Percentiles rank a stretch among this genome's conserved stretches.
These are phyloP conservation scores for Donacobius atricapilla DNA, from an alignment of 2,113 vertebrate species.

Conservation along the genomic window DNA sequence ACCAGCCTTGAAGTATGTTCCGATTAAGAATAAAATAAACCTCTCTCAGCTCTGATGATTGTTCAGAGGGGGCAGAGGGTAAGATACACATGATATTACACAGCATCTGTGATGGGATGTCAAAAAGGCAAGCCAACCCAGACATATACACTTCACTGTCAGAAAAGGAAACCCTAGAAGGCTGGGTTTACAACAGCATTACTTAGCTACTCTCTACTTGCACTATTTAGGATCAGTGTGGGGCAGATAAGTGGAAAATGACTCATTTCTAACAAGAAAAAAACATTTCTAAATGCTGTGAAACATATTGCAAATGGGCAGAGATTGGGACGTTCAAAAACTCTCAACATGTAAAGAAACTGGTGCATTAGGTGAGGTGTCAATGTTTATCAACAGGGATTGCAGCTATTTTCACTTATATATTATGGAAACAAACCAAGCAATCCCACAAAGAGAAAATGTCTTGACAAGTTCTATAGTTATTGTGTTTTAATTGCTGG, in stretches of 20 bases:
- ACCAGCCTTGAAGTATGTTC: background rate
- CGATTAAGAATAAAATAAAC: background rate
- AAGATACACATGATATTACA: background rate
- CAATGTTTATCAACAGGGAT: background rate
- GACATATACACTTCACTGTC: accelerated
- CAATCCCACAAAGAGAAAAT: background rate
- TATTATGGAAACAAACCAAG: background rate
- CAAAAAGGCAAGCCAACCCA: background rate
- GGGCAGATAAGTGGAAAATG: background rate
- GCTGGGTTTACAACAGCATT: background rate
- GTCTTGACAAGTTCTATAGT: background rate
- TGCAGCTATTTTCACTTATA: background rate
- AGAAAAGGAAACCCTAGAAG: background rate
- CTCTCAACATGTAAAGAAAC: background rate
- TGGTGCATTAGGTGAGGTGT: background rate
- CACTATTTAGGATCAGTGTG: background rate
- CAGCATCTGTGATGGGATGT: background rate
- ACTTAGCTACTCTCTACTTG: background rate
- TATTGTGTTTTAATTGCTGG: constrained; percentile 33
- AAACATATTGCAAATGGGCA: background rate
- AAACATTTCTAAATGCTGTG: background rate
- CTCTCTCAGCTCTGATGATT: background rate
- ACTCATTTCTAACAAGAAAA: background rate
- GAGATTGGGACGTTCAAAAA: background rate
- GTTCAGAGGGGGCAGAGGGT: background rate